Conservation (phyloP, 2,797 vertebrate genomes). For the Hypotaenidia okinawae region DNA sequence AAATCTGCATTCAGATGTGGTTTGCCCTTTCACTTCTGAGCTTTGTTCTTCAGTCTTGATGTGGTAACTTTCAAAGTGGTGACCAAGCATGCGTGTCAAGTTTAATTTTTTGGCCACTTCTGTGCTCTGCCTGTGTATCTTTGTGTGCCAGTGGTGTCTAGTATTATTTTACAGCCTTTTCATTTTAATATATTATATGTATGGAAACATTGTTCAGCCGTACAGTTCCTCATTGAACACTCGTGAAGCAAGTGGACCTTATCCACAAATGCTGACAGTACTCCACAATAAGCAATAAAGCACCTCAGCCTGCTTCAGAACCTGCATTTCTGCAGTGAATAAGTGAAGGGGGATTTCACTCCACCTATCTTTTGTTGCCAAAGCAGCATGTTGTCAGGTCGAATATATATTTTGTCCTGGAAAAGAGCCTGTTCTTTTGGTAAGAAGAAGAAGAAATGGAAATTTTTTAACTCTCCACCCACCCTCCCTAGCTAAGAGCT, state of each 20-base stretch:
- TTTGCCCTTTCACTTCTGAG: background rate
- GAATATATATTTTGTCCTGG: background rate
- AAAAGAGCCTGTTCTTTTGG: background rate
- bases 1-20: background rate
- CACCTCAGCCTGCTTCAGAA: background rate
- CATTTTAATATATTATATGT: background rate
- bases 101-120: background rate
- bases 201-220: background rate
- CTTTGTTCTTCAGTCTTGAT: background rate
- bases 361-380: background rate
- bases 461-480: background rate
- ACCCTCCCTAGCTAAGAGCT: background rate
- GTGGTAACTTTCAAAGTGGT: background rate
- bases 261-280: background rate
- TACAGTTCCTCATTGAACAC: background rate
- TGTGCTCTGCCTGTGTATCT: background rate
- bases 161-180: conserved; percentile 2
- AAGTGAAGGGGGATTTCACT: background rate
- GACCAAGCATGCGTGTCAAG: background rate
- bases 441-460: background rate
- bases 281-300: background rate
- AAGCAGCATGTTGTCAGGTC: background rate
- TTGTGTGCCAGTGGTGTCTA: background rate
- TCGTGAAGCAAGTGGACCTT: conserved; percentile 4
- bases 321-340: background rate